These are phyloP conservation scores for Trachymyrmex cornetzi DNA, from an alignment of 1,140 invertebrate genomes.

Conservation along the genomic window DNA sequence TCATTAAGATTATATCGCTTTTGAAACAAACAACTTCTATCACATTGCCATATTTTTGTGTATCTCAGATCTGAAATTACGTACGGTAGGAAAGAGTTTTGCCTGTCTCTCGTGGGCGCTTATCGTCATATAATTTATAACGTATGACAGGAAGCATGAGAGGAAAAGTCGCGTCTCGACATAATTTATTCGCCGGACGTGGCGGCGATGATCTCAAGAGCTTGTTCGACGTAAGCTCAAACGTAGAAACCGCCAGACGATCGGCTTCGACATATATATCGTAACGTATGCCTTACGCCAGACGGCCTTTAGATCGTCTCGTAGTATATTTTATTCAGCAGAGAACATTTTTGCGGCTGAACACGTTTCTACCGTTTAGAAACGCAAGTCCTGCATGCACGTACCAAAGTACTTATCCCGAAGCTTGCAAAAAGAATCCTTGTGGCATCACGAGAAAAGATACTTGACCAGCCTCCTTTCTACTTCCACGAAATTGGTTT, in stretches of 20 bases:
- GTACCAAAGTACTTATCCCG: constrained; percentile 4
- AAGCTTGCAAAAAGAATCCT: constrained; percentile 43
- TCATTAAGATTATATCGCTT: constrained; percentile 13
- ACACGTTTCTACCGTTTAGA: constrained; percentile 32
- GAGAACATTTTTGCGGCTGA: constrained; percentile 40
- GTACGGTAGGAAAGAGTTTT: neutral
- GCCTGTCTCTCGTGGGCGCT: constrained; percentile 1
- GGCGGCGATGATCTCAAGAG: constrained; percentile 17
- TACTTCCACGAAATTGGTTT: constrained; percentile 25
- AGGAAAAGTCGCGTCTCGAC: constrained; percentile 25
- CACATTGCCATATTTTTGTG: neutral
- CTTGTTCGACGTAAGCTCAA: constrained; percentile 3
- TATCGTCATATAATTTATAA: constrained; percentile 54
- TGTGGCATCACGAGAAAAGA: neutral
- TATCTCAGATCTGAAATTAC: constrained; percentile 44
- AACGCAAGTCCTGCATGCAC: constrained; percentile 27
- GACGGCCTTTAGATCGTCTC: constrained; percentile 53
- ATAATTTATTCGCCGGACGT: constrained; percentile 44
- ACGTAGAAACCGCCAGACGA: constrained; percentile 29
- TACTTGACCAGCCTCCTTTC: neutral
- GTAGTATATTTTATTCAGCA: constrained; percentile 60
- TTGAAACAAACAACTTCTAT: constrained; percentile 17
- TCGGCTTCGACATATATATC: constrained; percentile 17
- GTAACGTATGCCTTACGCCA: constrained; percentile 5
- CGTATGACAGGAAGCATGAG: constrained; percentile 4